Base-by-base conservation (phyloP, 2,113 vertebrate species). In the Chloropsis hardwickii region DNA sequence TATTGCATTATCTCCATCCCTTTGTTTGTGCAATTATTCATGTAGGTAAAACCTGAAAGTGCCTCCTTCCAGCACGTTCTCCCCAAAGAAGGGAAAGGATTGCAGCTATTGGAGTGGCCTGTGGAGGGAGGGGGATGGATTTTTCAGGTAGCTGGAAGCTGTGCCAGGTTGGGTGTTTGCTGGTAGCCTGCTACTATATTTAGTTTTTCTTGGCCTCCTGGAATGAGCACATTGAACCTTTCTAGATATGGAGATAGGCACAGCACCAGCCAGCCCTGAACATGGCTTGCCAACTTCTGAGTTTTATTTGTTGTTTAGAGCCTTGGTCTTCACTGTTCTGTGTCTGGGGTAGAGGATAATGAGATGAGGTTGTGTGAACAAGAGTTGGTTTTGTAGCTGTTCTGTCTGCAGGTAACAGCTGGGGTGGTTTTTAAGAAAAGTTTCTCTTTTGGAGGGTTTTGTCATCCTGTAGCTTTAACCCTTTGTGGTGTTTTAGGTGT, bases 211-310 rank as follows among this genome's bases (percentile, higher is more conserved):
- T 67, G 47, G 93, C 70, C 77, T 96, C 78, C 66, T 45, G n/a
- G 31, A 80, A 51, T 23, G 65, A 77, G 70, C 0, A 0, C 57
- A 8, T 87, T 77, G 70, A 91, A 91, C 78, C 85, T 96, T 73
- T 79, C 94, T 97, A 94, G 94, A 94, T 94, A 96, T 90, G 93
- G 95, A 91, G 91, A 92, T 66, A 86, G 94, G 92, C 91, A 51
- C 64, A 17, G 3, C 86, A 90, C 88, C 92, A 88, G 10, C 21
- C 69, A 10, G 74, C 66, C 48, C 44, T 9, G 39, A 81, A 5
- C 73, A 5, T 0, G 2, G 42, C 79, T 19, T 57, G 76, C 92
- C 82, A 39, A 0, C 61, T 76, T 31, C 70, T 67, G 8, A 8
- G 61, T 86, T 88, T 48, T 20, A 1, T 5, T 22, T 42, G 57